phyloP scores from a whole-genome alignment of 1,140 invertebrate species.

The Ips typographus region DNA sequence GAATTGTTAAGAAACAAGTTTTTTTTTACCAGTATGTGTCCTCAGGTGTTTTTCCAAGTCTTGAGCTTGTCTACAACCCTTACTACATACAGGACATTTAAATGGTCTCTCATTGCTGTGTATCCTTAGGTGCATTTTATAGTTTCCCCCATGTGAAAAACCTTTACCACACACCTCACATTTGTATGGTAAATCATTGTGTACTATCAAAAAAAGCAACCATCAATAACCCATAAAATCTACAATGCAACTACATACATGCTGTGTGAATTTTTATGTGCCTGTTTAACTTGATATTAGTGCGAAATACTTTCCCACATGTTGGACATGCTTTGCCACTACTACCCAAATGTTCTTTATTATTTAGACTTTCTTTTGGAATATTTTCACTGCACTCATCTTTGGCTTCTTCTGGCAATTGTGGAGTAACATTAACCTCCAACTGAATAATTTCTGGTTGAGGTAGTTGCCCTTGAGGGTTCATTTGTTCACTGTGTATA shows the following conservation, averaged over 20 bases:
- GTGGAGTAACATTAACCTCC: conserved; percentile 30
- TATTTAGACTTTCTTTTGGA: conserved; percentile 23
- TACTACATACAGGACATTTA: conserved; percentile 61
- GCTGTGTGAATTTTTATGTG: conserved; percentile 65
- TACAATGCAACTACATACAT: not conserved
- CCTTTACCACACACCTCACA: conserved; percentile 70
- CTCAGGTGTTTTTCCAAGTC: conserved; percentile 61
- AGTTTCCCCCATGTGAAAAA: conserved; percentile 67
- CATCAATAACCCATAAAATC: no score
- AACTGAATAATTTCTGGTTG: conserved; percentile 28
- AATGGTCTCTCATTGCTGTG: conserved; percentile 64
- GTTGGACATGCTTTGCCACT: conserved; percentile 55
- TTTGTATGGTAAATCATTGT: conserved; percentile 66
- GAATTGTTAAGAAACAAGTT: not conserved
- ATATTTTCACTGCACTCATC: conserved; percentile 37
- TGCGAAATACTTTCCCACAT: conserved; percentile 60
- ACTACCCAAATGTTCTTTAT: not conserved
- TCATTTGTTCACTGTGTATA: conserved; percentile 17
- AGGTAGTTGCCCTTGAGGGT: conserved; percentile 3
- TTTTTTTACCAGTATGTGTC: conserved; percentile 55
- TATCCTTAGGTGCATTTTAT: conserved; percentile 61
- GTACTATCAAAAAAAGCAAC: not conserved
- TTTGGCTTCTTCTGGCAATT: conserved; percentile 34
- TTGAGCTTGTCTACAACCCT: conserved; percentile 59
- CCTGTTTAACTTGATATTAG: conserved; percentile 59